Base-by-base conservation (phyloP, 2,797 vertebrate species). In the Diplodus puntazzo region DNA sequence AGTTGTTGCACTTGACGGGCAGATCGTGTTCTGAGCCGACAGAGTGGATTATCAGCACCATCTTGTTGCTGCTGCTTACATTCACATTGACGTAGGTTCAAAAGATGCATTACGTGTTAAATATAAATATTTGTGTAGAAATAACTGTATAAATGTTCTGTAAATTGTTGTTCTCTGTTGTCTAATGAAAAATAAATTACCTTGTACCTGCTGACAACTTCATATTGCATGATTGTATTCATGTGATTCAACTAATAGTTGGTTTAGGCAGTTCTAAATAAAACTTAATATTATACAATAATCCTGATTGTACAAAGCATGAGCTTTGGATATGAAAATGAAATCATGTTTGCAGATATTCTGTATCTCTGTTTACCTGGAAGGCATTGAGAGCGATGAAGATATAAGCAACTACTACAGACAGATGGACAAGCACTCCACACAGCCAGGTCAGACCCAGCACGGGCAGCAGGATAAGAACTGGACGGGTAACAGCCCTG, bases 391-490 rank as follows among this genome's bases (percentile, higher is more conserved):
- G 96, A 63, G 92, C 82, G 0, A 98, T 95, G 81, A 98, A 97
- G 20, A 96, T 58, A 0, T 97, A 99, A 0, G 96, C 96, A 80
- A 97, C 92, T 0, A 95, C 54, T 0, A 96, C 91, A 74, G 95
- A 96, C 60, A 98, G 94, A 82, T 98, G 97, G 7, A 97, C 97
- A 25, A 98, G 94, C 45, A 97, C 59, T 4, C 98, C 96, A 16
- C 96, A 98, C 7, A 97, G 85, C 97, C 97, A 98, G n/a, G 97
- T 98, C 68, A 98, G 94, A 49, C 98, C 97, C 88, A 98, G 93
- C 21, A 98, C 93, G 0, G 98, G 97, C 72, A 98, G 95, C 70
- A 99, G 94, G 69, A 98, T 97, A 73, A 98, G 93, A 43, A 98
- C 64, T 0, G 97, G 97, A 8, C 98, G 97, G 12, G 96, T 96